Percentiles rank a stretch among this genome's conserved stretches.
Evolutionary conservation across 2,888 invertebrate genomes (phyloP).

Genomic region (Drosophila mulleri): DNA sequence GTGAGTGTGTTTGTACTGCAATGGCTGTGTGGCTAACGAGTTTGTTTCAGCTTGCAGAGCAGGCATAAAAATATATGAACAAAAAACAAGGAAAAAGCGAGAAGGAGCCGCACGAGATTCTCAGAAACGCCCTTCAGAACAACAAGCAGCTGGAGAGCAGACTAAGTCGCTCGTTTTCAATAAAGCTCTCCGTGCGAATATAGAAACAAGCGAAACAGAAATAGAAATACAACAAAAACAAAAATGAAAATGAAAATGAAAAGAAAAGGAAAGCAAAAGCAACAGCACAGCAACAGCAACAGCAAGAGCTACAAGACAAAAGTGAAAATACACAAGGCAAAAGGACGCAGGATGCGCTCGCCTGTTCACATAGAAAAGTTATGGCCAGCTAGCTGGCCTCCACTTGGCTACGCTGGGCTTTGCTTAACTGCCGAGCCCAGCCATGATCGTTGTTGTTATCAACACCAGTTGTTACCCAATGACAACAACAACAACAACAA

Average conservation of each 20-base stretch:
- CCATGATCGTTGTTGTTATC: constrained; percentile 75
- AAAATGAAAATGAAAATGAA: neutral
- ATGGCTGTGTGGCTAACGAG: constrained; percentile 64
- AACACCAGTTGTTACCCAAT: constrained; percentile 71
- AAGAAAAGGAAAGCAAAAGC: constrained; percentile 8
- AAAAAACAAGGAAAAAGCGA: constrained; percentile 2
- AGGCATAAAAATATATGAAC: constrained; percentile 33
- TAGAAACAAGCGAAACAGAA: constrained; percentile 9
- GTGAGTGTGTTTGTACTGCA: constrained; percentile 26
- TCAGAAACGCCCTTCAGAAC: constrained; percentile 18
- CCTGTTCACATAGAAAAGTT: constrained; percentile 64
- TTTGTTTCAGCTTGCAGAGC: constrained; percentile 53
- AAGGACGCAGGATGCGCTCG: constrained; percentile 18
- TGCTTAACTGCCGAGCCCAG: constrained; percentile 32
- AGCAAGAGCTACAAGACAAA: constrained; percentile 4
- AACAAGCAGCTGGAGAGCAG: constrained; percentile 23
- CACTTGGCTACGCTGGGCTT: constrained; percentile 14
- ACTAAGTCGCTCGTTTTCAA: constrained; percentile 66
- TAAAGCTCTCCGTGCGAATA: constrained; percentile 59
- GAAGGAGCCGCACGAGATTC: neutral
- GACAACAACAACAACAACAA: constrained; percentile 40
- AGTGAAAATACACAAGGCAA: constrained; percentile 11
- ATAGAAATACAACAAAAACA: neutral
- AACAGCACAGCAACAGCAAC: neutral
- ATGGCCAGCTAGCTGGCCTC: constrained; percentile 52